These are phyloP conservation scores for Rhinella marina DNA, from an alignment of 2,797 vertebrate genomes.

Conservation along the genomic window DNA sequence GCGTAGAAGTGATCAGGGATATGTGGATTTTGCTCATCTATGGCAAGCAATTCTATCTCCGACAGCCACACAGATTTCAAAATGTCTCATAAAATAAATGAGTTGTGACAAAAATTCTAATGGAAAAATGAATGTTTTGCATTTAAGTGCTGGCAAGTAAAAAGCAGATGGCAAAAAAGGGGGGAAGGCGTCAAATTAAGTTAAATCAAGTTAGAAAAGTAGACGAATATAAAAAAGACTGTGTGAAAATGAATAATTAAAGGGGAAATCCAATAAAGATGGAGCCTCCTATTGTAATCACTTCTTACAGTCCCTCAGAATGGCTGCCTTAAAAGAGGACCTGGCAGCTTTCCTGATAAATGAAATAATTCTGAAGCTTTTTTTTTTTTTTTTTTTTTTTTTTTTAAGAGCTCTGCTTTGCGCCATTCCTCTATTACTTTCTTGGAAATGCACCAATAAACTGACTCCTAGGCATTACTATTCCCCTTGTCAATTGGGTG, in stretches of 20 bases:
- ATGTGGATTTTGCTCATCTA: constrained; percentile 51
- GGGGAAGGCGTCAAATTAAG: constrained; percentile 34
- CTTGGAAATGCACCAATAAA: not conserved
- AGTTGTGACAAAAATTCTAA: constrained; percentile 61
- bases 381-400: not conserved
- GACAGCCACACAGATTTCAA: constrained; percentile 51
- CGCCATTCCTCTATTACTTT: not conserved
- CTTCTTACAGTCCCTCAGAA: not conserved
- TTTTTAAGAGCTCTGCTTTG: not conserved
- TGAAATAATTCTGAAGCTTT: not conserved
- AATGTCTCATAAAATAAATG: constrained; percentile 61
- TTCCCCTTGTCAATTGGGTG: not conserved
- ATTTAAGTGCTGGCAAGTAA: constrained; percentile 52
- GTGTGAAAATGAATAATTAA: constrained; percentile 4
- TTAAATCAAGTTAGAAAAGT: constrained; percentile 36
- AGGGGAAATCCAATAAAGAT: not conserved
- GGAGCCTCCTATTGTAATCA: not conserved
- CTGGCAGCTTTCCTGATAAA: not conserved
- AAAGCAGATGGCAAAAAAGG: constrained; percentile 41
- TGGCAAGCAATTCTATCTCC: constrained; percentile 55
- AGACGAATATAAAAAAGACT: constrained; percentile 16
- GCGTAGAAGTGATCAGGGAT: constrained; percentile 51
- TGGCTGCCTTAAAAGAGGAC: not conserved
- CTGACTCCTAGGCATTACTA: not conserved
- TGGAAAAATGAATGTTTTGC: constrained; percentile 54